Conservation (phyloP, 2,797 vertebrate species). For the Sciaenops ocellatus region DNA sequence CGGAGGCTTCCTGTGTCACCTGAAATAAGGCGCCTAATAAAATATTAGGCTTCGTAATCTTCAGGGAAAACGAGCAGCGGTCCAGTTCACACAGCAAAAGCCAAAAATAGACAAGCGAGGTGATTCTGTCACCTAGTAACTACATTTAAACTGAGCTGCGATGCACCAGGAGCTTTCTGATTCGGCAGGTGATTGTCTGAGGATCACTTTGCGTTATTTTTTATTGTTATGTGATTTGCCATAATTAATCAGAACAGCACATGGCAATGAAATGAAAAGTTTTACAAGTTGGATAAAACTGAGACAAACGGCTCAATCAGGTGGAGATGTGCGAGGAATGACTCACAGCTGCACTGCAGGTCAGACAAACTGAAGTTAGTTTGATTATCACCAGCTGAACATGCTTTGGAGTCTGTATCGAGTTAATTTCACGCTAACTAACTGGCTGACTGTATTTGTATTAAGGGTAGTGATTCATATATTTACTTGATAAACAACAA, state of each 20-base stretch:
- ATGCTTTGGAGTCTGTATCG: not conserved
- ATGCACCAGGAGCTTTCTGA: not conserved
- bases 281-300: not conserved
- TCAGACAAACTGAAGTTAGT: not conserved
- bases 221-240: not conserved
- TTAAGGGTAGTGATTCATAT: not conserved
- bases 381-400: not conserved
- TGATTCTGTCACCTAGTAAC: not conserved
- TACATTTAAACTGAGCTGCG: not conserved
- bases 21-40: not conserved
- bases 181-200: not conserved
- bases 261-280: not conserved
- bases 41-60: not conserved
- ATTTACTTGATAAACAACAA: not conserved
- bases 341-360: not conserved
- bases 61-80: not conserved
- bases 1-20: not conserved
- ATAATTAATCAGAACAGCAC: not conserved
- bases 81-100: not conserved
- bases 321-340: not conserved
- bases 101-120: not conserved
- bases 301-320: not conserved
- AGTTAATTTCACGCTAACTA: too few species aligned
- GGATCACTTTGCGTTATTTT: not conserved
- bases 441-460: not conserved